Percentiles rank a stretch among this genome's conserved stretches.
Conservation (phyloP, 2,888 invertebrate species). For the Pachycephus smyrnensis region DNA sequence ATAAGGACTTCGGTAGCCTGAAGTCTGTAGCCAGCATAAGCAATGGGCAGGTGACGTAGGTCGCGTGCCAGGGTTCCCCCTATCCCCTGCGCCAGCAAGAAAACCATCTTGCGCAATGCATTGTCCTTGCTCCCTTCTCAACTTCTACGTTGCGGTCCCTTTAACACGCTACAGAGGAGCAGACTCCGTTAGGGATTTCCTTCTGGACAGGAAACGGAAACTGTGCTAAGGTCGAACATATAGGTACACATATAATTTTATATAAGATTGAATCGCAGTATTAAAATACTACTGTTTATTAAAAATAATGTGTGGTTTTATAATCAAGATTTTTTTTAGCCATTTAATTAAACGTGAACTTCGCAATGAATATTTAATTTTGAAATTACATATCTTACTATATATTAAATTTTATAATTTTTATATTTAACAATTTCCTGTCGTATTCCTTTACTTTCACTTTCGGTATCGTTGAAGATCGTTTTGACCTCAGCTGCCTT, state of each 20-base stretch:
- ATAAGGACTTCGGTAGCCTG: slow-evolving; percentile 45
- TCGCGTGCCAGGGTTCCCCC: slow-evolving; percentile 63
- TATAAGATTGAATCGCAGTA: not conserved
- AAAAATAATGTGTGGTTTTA: not conserved
- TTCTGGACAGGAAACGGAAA: not conserved
- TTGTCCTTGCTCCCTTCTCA: slow-evolving; percentile 50
- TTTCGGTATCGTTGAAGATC: slow-evolving; percentile 10
- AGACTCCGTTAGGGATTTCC: not conserved
- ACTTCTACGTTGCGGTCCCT: slow-evolving; percentile 52
- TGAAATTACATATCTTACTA: not conserved
- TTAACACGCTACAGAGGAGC: slow-evolving; percentile 38
- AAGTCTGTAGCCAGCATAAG: slow-evolving; percentile 2
- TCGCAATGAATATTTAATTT: not conserved
- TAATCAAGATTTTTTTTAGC: not conserved
- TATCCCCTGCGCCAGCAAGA: slow-evolving; percentile 45
- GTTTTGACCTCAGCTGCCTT: slow-evolving; percentile 27
- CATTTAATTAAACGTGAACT: not conserved
- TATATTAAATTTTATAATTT: not conserved
- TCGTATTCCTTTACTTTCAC: not conserved
- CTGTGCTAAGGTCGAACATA: not conserved
- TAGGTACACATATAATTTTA: not conserved
- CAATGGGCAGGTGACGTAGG: slow-evolving; percentile 64
- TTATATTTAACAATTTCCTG: not conserved
- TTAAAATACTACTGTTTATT: not conserved
- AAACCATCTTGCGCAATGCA: slow-evolving; percentile 61